phyloP scores from a whole-genome alignment of 2,113 vertebrate species.

The Amazona vittata region DNA sequence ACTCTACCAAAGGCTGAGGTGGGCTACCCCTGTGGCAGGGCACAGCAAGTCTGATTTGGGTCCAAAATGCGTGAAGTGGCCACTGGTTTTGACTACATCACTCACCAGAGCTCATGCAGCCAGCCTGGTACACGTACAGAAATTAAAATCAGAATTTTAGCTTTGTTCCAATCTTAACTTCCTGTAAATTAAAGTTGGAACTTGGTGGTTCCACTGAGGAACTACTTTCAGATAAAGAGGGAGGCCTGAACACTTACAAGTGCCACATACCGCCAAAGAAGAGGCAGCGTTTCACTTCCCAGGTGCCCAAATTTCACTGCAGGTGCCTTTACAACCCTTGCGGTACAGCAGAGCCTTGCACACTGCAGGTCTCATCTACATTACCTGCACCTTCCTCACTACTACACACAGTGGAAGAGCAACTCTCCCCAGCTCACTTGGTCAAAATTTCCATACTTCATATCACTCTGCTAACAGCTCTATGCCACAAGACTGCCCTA shows the following conservation, averaged over 20 bases:
- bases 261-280: fast-evolving
- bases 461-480: neutral
- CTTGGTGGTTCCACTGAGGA: neutral
- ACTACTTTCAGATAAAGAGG: neutral
- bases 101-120: neutral
- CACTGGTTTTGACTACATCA: neutral
- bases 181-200: neutral
- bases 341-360: neutral
- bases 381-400: neutral
- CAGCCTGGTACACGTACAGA: neutral
- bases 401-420: fast-evolving
- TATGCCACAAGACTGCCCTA: neutral
- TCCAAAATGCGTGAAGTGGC: neutral
- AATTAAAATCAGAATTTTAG: neutral
- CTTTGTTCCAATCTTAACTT: neutral
- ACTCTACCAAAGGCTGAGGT: neutral
- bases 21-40: fast-evolving
- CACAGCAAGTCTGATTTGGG: neutral
- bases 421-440: neutral
- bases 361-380: fast-evolving
- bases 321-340: neutral
- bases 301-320: neutral
- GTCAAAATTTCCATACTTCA: neutral
- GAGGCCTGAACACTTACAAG: neutral
- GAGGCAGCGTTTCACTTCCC: neutral